phyloP scores from a whole-genome alignment of 1,140 invertebrate species.

The Penaeus japonicus region DNA sequence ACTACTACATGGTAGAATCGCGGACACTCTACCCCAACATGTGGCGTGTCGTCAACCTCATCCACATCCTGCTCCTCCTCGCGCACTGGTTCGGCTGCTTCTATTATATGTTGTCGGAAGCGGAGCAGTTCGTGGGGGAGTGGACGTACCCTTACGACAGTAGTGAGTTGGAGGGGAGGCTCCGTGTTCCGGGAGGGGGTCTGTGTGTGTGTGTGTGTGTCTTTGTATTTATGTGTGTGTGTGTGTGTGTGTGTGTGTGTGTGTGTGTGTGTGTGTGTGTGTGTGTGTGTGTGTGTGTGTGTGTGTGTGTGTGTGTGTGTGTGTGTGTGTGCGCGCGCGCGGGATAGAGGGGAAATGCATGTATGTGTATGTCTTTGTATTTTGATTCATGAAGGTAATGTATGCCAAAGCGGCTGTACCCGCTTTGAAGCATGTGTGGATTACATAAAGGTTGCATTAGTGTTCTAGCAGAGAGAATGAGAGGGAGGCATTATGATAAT shows the following conservation, averaged over 20 bases:
- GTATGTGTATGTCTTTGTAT: neutral
- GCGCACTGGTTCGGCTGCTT: conserved; percentile 98
- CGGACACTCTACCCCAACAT: conserved; percentile 94
- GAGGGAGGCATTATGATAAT: too few species aligned
- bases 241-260: neutral
- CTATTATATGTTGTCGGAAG: conserved; percentile 92
- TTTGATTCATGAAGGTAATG: neutral
- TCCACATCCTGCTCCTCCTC: conserved; percentile 92
- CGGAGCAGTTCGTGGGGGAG: conserved; percentile 87
- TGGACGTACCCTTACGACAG: conserved; percentile 92
- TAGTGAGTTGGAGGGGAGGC: conserved; percentile 63
- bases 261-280: neutral
- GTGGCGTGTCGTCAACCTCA: conserved; percentile 93
- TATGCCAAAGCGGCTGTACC: too few species aligned
- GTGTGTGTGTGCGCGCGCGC: neutral
- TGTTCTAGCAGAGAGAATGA: too few species aligned
- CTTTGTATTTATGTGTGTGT: neutral
- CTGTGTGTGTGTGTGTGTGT: neutral
- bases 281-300: neutral
- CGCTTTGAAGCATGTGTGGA: too few species aligned
- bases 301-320: neutral
- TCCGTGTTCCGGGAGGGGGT: neutral
- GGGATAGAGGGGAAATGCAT: neutral
- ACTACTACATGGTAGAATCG: conserved; percentile 96
- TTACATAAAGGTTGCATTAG: too few species aligned